These are phyloP conservation scores for Triplophysa bombifrons DNA, from an alignment of 2,797 vertebrate species.

Conservation along the genomic window DNA sequence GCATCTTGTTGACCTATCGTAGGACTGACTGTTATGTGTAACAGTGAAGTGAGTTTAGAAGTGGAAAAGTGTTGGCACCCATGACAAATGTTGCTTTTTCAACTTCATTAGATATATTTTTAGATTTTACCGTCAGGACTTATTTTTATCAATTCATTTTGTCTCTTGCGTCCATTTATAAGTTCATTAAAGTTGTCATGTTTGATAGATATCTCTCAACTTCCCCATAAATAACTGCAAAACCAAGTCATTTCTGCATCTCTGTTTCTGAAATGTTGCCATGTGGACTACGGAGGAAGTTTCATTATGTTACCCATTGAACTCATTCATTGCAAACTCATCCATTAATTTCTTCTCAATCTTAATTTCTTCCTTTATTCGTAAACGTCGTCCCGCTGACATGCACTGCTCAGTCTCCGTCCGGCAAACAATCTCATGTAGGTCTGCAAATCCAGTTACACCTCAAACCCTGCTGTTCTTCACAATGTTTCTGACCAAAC, in stretches of 20 bases:
- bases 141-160: neutral
- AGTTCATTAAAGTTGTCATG: neutral
- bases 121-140: neutral
- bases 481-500: slow-evolving; percentile 37
- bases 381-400: slow-evolving; percentile 55
- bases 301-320: neutral
- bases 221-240: no score
- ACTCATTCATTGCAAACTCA: neutral
- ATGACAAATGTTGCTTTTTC: neutral
- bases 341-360: neutral
- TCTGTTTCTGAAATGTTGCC: no score
- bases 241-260: no score
- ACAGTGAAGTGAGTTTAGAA: no score
- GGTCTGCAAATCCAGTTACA: slow-evolving; percentile 69
- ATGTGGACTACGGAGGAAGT: no score
- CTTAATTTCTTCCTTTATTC: slow-evolving; percentile 33
- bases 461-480: slow-evolving; percentile 41
- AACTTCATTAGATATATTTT: neutral
- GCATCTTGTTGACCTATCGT: no score
- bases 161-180: neutral
- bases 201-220: neutral
- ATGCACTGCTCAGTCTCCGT: slow-evolving; percentile 41
- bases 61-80: neutral
- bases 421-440: slow-evolving; percentile 42
- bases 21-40: no score